Evolutionary conservation across 2,797 vertebrate species (phyloP).

Genomic region (Pelobates cultripes): DNA sequence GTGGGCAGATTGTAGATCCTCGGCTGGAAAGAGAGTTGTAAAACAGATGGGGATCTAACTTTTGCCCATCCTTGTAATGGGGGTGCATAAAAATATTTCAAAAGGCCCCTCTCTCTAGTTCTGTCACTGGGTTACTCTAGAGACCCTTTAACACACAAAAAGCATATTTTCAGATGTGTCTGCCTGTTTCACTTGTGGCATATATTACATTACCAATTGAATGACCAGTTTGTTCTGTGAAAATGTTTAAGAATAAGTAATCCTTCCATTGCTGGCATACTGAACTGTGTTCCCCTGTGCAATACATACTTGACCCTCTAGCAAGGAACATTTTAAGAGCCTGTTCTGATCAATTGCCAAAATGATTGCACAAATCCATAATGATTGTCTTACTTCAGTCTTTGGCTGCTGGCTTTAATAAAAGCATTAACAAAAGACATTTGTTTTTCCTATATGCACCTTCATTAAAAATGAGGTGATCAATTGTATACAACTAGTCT

Average conservation of each 20-base stretch:
- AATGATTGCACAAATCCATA: conserved; percentile 15
- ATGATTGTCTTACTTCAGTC: not conserved
- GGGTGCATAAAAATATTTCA: too few relatives aligned
- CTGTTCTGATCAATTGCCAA: conserved; percentile 6
- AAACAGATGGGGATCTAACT: too few relatives aligned
- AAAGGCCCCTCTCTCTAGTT: too few relatives aligned
- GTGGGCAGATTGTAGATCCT: too few relatives aligned
- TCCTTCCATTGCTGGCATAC: not conserved
- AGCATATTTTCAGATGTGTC: too few relatives aligned
- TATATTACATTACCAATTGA: not conserved
- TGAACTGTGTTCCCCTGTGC: not conserved
- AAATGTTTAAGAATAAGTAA: conserved; percentile 2
- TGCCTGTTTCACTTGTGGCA: too few relatives aligned
- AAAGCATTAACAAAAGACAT: conserved; percentile 12
- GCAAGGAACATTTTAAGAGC: conserved; percentile 2
- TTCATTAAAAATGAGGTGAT: conserved; percentile 9
- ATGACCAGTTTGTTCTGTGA: not conserved
- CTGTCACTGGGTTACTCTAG: too few relatives aligned
- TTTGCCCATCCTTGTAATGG: too few relatives aligned
- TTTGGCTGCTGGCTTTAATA: conserved; percentile 15
- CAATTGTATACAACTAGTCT: not conserved
- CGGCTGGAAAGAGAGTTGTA: too few relatives aligned
- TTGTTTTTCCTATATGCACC: not conserved
- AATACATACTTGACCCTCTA: not conserved
- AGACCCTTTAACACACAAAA: too few relatives aligned